Percentiles rank a stretch among this genome's conserved stretches.
Evolutionary conservation across 2,113 vertebrate genomes (phyloP).

Genomic region (Lipophrys pholis): DNA sequence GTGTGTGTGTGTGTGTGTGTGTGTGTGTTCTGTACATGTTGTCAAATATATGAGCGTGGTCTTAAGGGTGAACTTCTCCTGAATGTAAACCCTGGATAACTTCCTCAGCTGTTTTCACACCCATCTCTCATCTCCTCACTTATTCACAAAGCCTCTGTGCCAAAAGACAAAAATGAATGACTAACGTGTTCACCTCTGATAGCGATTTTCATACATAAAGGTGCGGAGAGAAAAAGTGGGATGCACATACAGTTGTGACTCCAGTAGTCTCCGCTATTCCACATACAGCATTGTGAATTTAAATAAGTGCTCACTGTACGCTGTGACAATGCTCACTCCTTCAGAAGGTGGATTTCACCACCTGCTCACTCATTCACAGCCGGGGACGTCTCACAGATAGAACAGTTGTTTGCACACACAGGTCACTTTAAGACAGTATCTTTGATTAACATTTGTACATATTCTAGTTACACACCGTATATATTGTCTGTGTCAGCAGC

Average conservation of each 20-base stretch:
- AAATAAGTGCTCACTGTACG: background rate
- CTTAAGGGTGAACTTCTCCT: conserved; percentile 2
- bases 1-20: background rate
- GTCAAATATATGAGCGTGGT: background rate
- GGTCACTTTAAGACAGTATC: background rate
- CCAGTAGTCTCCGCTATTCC: background rate
- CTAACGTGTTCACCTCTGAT: background rate
- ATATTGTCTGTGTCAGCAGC: conserved; percentile 7
- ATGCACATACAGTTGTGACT: background rate
- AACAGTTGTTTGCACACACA: conserved; percentile 3
- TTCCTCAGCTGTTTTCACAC: background rate
- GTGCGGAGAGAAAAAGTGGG: background rate
- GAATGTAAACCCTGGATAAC: conserved; percentile 20
- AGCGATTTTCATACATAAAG: background rate
- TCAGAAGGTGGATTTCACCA: conserved; percentile 2
- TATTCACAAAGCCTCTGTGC: background rate
- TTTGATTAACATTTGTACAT: conserved; percentile 13
- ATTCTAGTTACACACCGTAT: conserved; percentile 21
- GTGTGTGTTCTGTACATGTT: background rate
- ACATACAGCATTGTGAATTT: conserved; percentile 1
- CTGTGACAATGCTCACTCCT: background rate
- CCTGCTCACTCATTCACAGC: conserved; percentile 5
- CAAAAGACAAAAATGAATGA: conserved; percentile 2
- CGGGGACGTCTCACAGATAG: conserved; percentile 3
- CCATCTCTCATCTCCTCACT: background rate